Percentiles rank a stretch among this genome's conserved stretches.
Conservation (phyloP, 2,888 invertebrate genomes). For the Hesperia comma region DNA sequence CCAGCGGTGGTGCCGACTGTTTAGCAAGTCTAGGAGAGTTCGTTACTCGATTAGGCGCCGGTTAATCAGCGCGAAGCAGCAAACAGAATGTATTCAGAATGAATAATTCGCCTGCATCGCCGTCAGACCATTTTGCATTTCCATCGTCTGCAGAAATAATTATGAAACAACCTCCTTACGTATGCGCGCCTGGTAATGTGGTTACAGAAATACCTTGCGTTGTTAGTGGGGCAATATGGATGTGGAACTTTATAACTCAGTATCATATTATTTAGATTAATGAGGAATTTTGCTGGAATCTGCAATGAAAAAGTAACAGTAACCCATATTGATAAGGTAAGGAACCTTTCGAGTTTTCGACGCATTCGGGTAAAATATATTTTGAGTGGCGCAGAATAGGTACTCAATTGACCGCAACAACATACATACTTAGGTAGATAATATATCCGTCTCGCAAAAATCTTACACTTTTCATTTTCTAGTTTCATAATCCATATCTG, state of each 20-base stretch:
- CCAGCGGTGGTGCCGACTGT: slow-evolving; percentile 61
- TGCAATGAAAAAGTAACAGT: too few species aligned
- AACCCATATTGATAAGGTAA: too few species aligned
- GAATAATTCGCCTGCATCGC: slow-evolving; percentile 50
- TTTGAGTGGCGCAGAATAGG: too few species aligned
- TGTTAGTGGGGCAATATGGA: slow-evolving; percentile 5
- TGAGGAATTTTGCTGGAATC: too few species aligned
- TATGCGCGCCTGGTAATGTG: slow-evolving; percentile 17
- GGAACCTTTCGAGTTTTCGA: too few species aligned
- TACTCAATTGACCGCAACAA: too few species aligned
- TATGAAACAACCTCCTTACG: slow-evolving; percentile 37
- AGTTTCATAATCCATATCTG: too few species aligned
- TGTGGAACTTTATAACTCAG: neutral
- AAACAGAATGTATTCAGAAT: slow-evolving; percentile 68
- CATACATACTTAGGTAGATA: too few species aligned
- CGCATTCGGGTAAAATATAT: too few species aligned
- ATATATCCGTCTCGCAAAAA: too few species aligned
- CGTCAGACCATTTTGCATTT: slow-evolving; percentile 64
- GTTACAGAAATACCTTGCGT: slow-evolving; percentile 10
- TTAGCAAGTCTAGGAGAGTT: slow-evolving; percentile 71
- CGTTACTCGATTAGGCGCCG: slow-evolving; percentile 78
- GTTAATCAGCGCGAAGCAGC: slow-evolving; percentile 75
- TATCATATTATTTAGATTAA: neutral
- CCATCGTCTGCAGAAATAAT: slow-evolving; percentile 56
- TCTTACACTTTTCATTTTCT: too few species aligned